Conservation (phyloP, 2,797 vertebrate genomes). For the Pithecia hirsuta region DNA sequence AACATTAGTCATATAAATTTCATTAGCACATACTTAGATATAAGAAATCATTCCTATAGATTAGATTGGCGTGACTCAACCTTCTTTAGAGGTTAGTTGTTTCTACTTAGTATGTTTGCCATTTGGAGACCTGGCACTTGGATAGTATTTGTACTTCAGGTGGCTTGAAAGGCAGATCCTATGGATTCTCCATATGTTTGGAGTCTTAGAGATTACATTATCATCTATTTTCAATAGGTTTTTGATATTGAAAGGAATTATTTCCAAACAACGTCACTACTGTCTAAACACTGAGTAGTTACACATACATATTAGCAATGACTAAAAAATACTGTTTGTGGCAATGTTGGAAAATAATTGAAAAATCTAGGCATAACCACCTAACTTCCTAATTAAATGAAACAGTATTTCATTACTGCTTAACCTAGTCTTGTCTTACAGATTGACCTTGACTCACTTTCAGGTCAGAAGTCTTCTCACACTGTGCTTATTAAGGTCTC, state of each 20-base stretch:
- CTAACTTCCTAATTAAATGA: slow-evolving; percentile 33
- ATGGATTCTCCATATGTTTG: neutral
- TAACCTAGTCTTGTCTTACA: slow-evolving; percentile 14
- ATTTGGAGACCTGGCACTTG: neutral
- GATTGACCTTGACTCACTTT: neutral
- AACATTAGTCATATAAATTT: neutral
- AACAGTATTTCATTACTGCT: slow-evolving; percentile 21
- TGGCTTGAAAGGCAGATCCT: neutral
- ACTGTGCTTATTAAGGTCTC: neutral
- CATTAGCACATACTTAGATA: neutral
- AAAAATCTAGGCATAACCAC: neutral
- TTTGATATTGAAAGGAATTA: slow-evolving; percentile 44
- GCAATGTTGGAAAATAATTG: slow-evolving; percentile 8
- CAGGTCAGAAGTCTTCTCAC: neutral
- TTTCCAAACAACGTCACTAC: neutral
- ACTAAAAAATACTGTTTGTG: neutral
- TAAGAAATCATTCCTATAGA: neutral
- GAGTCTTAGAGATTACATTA: neutral
- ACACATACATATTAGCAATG: neutral
- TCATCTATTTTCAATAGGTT: neutral
- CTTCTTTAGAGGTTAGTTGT: neutral
- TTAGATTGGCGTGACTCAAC: neutral
- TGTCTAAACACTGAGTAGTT: slow-evolving; percentile 15
- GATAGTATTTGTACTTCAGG: neutral
- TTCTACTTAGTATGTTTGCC: neutral